phyloP scores from a whole-genome alignment of 1,140 invertebrate genomes.

The Bombus sibiricus region DNA sequence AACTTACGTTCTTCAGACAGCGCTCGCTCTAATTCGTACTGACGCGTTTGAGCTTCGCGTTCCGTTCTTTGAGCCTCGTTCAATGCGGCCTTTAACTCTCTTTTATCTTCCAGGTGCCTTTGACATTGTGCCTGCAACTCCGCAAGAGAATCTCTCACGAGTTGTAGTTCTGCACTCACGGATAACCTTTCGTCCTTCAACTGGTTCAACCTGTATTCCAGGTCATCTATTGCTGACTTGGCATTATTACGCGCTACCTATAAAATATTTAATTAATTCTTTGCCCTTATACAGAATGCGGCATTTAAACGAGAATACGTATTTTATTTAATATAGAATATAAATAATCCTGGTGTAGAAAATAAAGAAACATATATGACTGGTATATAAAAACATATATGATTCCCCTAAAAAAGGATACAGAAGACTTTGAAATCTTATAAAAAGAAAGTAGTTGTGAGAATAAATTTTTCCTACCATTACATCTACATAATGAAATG shows the following conservation, averaged over 20 bases:
- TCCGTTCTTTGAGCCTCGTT: constrained; percentile 87
- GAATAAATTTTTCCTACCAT: too few species aligned
- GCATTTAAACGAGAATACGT: neutral
- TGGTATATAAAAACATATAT: too few species aligned
- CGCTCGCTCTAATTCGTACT: constrained; percentile 84
- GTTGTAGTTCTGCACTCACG: constrained; percentile 87
- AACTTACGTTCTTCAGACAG: constrained; percentile 85
- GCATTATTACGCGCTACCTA: constrained; percentile 90
- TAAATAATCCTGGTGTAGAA: too few species aligned
- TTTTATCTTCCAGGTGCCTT: constrained; percentile 90
- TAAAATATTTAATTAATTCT: constrained; percentile 25
- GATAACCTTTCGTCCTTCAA: constrained; percentile 88
- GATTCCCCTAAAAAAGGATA: too few species aligned
- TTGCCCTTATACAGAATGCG: neutral
- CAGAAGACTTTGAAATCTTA: too few species aligned
- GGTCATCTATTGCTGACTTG: constrained; percentile 90
- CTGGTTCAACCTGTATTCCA: constrained; percentile 90
- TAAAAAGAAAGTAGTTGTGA: too few species aligned
- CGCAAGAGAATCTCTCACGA: constrained; percentile 88
- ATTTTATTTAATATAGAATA: too few species aligned
- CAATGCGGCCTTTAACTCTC: constrained; percentile 86
- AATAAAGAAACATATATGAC: too few species aligned
- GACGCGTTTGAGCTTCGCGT: constrained; percentile 83
- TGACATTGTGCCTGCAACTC: constrained; percentile 89
- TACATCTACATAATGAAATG: too few species aligned